Evolutionary conservation across 2,113 vertebrate species (phyloP), one percentile per base, ranked within the genome.

Genomic region (Strix uralensis): DNA sequence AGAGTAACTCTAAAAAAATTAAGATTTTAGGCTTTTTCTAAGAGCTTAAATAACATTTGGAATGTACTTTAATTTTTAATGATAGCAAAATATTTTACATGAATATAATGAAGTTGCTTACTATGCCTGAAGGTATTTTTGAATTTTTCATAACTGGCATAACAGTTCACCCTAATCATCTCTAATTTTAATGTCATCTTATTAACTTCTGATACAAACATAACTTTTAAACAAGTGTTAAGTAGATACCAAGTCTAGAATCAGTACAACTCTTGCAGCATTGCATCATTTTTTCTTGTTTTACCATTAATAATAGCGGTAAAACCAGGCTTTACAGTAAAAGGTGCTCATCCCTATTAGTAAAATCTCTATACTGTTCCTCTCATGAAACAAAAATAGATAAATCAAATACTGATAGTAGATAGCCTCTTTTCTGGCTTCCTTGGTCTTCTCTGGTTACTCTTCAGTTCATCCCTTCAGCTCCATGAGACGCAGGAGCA

Each of bases 181-280:
- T 82, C 25, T 71, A 71, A 63, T 84, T 90, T 93, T 75, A 46
- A 78, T 58, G 27, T 7, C 26, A 57, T 34, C 25, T 15, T 51
- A 67, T 46, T 62, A 65, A 58, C 81, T 79, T 80, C 66, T 58
- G 29, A 40, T 32, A 74, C 21, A 84, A 81, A 49, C 2, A 2
- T 18, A 49, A 44, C 18, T 81, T 81, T 78, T 40, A 62, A 79
- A 70, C 5, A 62, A 69, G 46, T 5, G 8, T 62, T 62, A 63
- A 67, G 61, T 46, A 75, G 52, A 65, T 21, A 34, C 4, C 15
- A 65, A 71, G 40, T 30, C 46, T 55, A 38, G 32, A 85, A 78
- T 19, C 0, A 0, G 40, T 19, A 62, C 18, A 49, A 40, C 9
- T 81, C 47, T n/a, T 66, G 54, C 26, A 47, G n/a, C 29, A 38